phyloP scores from a whole-genome alignment of 2,797 vertebrate species.

The Basileuterus tristriatus region DNA sequence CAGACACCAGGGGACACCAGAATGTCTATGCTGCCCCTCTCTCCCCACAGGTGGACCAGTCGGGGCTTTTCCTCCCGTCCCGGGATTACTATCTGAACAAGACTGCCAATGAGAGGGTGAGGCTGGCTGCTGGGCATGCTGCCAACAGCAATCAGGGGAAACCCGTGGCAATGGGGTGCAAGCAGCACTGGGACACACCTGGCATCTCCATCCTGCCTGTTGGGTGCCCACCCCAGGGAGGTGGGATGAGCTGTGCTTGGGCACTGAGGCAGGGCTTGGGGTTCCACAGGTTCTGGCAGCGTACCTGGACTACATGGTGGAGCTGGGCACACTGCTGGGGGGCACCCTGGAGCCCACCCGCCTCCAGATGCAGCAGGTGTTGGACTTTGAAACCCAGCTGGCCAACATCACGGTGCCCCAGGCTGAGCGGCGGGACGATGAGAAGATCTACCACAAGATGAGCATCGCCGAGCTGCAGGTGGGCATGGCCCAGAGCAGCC shows the following conservation, averaged over 20 bases:
- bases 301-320: slow-evolving; percentile 96
- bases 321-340: slow-evolving; percentile 88
- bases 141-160: neutral
- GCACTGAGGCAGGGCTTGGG: neutral
- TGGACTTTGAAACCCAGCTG: slow-evolving; percentile 88
- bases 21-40: neutral
- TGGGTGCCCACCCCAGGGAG: neutral
- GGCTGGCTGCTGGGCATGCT: neutral
- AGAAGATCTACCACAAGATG: slow-evolving; percentile 97
- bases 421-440: slow-evolving; percentile 91
- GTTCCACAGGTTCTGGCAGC: slow-evolving; percentile 85
- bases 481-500: neutral
- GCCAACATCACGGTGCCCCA: slow-evolving; percentile 95
- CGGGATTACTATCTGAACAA: slow-evolving; percentile 97
- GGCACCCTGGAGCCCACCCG: slow-evolving; percentile 79
- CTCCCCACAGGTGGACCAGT: slow-evolving; percentile 89
- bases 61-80: slow-evolving; percentile 93
- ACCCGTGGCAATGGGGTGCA: accelerated
- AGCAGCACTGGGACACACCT: neutral
- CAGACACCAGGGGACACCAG: accelerated
- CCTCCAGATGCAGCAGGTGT: slow-evolving; percentile 89
- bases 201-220: neutral
- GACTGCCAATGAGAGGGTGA: slow-evolving; percentile 94
- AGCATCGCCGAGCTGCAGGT: slow-evolving; percentile 90
- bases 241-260: neutral